Percentiles rank a stretch among this genome's conserved stretches.
Conservation (phyloP, 1,140 invertebrate species). For the Caenorhabditis inopinata region DNA sequence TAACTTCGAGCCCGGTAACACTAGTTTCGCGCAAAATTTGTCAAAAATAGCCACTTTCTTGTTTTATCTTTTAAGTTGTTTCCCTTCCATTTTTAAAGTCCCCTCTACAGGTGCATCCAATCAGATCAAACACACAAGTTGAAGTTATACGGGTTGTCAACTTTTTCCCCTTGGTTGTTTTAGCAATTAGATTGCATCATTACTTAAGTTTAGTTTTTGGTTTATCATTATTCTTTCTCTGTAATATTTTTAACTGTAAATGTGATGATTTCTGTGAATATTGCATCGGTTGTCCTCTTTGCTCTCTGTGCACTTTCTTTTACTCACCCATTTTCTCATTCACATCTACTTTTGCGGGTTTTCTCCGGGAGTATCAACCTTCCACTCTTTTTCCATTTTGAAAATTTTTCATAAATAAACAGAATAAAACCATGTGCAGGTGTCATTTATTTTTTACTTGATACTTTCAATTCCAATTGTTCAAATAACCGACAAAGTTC, state of each 20-base stretch:
- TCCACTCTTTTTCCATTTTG: no score
- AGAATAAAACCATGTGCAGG: no score
- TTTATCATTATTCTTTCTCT: neutral
- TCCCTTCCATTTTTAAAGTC: neutral
- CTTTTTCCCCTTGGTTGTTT: neutral
- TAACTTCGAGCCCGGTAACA: neutral
- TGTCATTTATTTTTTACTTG: no score
- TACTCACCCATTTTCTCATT: neutral
- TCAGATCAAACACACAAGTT: neutral
- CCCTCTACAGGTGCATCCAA: neutral
- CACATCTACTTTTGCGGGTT: neutral
- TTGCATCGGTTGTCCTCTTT: neutral
- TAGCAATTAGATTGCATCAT: neutral
- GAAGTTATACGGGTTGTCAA: neutral
- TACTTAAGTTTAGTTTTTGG: neutral
- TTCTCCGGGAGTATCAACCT: neutral
- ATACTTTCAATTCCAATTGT: no score
- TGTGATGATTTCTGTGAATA: conserved; percentile 23
- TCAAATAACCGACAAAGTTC: no score
- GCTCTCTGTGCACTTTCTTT: neutral
- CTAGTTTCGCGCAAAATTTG: neutral
- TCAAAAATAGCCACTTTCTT: neutral
- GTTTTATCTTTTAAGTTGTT: neutral
- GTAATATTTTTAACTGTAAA: conserved; percentile 18
- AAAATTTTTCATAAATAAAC: no score